These are phyloP conservation scores for Autographa gamma DNA, from an alignment of 2,888 invertebrate species.

Conservation along the genomic window DNA sequence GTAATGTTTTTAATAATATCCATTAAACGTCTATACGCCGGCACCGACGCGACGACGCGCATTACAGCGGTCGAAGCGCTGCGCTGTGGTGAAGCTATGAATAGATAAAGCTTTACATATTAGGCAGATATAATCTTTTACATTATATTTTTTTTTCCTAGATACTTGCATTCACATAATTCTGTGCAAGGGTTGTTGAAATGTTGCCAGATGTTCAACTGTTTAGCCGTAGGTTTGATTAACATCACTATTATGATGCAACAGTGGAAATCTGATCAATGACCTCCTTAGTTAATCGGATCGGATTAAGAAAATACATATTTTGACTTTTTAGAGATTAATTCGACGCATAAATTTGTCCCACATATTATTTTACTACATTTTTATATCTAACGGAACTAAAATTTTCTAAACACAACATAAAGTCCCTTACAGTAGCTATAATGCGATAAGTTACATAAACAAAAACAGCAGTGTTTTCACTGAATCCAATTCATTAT, in stretches of 20 bases:
- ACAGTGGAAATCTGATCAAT: constrained; percentile 46
- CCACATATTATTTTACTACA: constrained; percentile 43
- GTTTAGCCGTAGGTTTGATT: neutral
- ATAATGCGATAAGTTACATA: constrained; percentile 46
- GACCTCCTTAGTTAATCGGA: constrained; percentile 53
- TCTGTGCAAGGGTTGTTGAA: constrained; percentile 3
- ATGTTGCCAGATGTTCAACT: constrained; percentile 6
- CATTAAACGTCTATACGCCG: neutral
- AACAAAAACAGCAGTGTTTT: constrained; percentile 50
- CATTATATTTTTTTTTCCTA: neutral
- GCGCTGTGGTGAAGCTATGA: neutral
- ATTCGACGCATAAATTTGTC: constrained; percentile 53
- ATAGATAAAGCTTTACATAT: constrained; percentile 7
- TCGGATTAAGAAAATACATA: constrained; percentile 57
- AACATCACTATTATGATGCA: constrained; percentile 32
- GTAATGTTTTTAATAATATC: neutral
- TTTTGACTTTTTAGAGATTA: constrained; percentile 44
- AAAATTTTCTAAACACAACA: constrained; percentile 26
- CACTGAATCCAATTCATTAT: constrained; percentile 64
- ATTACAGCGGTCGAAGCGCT: neutral
- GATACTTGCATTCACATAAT: neutral
- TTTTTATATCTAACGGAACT: constrained; percentile 47
- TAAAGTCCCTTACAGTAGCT: constrained; percentile 30
- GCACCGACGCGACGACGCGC: neutral
- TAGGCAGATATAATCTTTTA: constrained; percentile 5